A percentile compares a stretch with the other conserved stretches of the same genome.
Evolutionary conservation across 2,888 invertebrate genomes (phyloP).

Genomic region (Scaptomyza tumidula): DNA sequence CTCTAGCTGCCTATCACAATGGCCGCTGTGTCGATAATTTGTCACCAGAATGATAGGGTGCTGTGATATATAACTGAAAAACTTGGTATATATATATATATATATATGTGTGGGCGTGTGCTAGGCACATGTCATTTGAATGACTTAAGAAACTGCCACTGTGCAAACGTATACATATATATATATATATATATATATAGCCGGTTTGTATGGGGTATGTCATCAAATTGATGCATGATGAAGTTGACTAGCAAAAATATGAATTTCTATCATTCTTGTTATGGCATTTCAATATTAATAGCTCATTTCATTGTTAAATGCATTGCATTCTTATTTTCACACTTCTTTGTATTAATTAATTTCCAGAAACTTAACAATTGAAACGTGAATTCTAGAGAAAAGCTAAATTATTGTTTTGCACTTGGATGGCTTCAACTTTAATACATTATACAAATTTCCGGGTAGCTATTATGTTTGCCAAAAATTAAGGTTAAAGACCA

Average conservation of each 20-base stretch:
- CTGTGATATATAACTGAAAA: conserved; percentile 29
- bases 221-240: conserved; percentile 69
- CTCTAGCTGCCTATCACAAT: conserved; percentile 33
- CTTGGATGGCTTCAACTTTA: background rate
- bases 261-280: conserved; percentile 34
- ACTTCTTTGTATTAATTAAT: background rate
- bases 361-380: conserved; percentile 18
- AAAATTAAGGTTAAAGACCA: background rate
- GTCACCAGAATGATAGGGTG: conserved; percentile 48
- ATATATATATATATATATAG: background rate
- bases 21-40: conserved; percentile 56
- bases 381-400: conserved; percentile 1
- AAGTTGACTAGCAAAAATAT: conserved; percentile 34
- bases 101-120: conserved; percentile 29
- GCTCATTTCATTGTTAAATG: conserved; percentile 14
- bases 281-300: conserved; percentile 21
- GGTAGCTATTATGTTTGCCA: background rate
- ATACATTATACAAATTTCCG: background rate
- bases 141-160: conserved; percentile 64
- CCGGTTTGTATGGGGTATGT: conserved; percentile 35
- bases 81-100: background rate
- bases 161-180: conserved; percentile 2
- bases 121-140: conserved; percentile 49
- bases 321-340: conserved; percentile 10
- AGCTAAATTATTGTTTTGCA: background rate